These are phyloP conservation scores for Holothuria leucospilota DNA, from an alignment of 53 echinoderm and acorn worm genomes.

Conservation along the genomic window DNA sequence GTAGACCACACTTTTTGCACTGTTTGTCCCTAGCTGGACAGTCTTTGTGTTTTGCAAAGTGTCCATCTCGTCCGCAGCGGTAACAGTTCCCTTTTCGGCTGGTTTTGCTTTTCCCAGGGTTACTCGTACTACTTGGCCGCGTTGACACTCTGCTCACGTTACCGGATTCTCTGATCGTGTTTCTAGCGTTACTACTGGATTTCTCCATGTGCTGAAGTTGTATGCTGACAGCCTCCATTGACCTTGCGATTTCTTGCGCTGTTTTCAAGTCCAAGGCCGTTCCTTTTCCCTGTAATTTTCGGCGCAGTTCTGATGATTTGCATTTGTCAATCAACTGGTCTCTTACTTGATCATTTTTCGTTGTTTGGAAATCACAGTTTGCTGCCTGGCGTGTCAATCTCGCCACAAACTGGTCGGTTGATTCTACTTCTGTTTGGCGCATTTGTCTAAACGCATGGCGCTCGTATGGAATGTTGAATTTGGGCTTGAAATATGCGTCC, in stretches of 20 bases:
- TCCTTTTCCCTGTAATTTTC: background rate
- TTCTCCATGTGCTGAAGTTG: no score
- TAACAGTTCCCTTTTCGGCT: background rate
- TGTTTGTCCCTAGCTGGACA: slow-evolving; percentile 52
- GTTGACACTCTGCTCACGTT: background rate
- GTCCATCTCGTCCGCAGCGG: slow-evolving; percentile 42
- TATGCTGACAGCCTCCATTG: background rate
- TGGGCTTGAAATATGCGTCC: slow-evolving; percentile 26
- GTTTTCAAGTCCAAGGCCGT: background rate
- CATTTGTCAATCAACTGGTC: slow-evolving; percentile 63
- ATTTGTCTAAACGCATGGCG: slow-evolving; percentile 48
- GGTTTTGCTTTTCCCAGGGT: no score
- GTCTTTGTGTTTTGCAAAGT: slow-evolving; percentile 29
- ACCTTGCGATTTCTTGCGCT: background rate
- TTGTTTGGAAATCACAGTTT: slow-evolving; percentile 38
- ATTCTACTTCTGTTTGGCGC: slow-evolving; percentile 32
- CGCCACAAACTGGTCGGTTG: slow-evolving; percentile 37
- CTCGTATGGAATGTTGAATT: slow-evolving; percentile 49
- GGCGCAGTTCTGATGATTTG: slow-evolving; percentile 14
- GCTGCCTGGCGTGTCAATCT: slow-evolving; percentile 46
- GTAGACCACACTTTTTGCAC: slow-evolving; percentile 47
- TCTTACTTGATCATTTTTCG: slow-evolving; percentile 12
- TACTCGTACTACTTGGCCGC: background rate
- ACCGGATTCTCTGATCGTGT: background rate
- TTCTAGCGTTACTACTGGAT: no score